A percentile compares a stretch with the other conserved stretches of the same genome.
Conservation (phyloP, 2,797 vertebrate species). For the Brachyalestes nurse region DNA sequence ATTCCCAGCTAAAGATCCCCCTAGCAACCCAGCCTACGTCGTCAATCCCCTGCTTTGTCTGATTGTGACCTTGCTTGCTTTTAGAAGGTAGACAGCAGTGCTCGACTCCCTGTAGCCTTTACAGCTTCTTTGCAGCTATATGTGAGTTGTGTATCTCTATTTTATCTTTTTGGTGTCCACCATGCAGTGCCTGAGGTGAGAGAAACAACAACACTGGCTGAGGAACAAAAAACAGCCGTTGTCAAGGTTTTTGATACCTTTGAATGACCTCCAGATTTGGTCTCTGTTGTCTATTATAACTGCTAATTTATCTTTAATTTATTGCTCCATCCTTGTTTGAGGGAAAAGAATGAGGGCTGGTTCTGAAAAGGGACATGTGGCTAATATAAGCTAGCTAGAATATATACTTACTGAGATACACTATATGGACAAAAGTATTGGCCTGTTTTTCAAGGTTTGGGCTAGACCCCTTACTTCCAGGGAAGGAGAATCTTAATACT, state of each 20-base stretch:
- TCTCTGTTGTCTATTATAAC: background rate
- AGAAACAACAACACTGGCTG: too few relatives aligned
- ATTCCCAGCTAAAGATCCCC: background rate
- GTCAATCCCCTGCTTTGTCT: background rate
- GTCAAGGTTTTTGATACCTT: background rate
- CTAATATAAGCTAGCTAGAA: background rate
- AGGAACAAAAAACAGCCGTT: background rate
- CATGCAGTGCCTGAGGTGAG: background rate
- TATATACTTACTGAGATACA: background rate
- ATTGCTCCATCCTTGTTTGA: background rate
- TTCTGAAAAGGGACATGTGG: background rate
- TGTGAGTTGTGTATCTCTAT: background rate
- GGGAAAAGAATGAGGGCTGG: background rate
- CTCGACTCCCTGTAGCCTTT: slow-evolving; percentile 4
- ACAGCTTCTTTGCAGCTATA: background rate
- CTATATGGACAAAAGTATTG: too few relatives aligned
- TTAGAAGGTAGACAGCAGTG: background rate
- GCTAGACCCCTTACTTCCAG: too few relatives aligned
- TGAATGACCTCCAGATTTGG: background rate
- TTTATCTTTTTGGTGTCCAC: background rate
- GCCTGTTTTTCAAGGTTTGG: too few relatives aligned
- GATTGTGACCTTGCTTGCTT: slow-evolving; percentile 1
- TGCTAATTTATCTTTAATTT: background rate
- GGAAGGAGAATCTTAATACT: too few relatives aligned
- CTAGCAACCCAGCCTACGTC: background rate